Evolutionary conservation across 2,113 vertebrate species (phyloP), one percentile per base, ranked within the genome.

Genomic region (Eptesicus fuscus): DNA sequence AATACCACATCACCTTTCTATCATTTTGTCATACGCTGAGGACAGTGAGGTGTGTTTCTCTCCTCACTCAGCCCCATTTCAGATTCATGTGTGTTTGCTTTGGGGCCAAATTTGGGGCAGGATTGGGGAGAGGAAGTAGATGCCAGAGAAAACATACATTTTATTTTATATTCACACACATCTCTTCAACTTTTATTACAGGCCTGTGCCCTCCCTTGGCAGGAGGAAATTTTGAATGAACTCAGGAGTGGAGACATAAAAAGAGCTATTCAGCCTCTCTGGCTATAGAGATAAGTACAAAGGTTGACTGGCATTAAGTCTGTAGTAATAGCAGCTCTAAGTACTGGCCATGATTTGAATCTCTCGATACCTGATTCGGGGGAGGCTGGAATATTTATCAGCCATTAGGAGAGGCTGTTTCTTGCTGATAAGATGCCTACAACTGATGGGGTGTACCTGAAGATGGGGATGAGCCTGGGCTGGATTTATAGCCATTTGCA

Each of bases 371-470:
- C 97, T 88, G 97, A 98, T 98, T 97, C 93, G 4, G 6, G 96
- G 96, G 85, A 97, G 97, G 89, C 96, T 91, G 92, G 97, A 98
- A 98, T 98, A 98, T 98, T 99, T 98, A 98, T 98, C 98, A 97
- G 84, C 94, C 95, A 98, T 98, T 98, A 98, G 94, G 92, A 98
- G 95, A 98, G 96, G 93, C 98, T 98, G 98, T 98, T 97, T 97
- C 93, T 96, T 94, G 92, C 98, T 98, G 98, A 99, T 99, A 99
- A 99, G 98, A 98, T 98, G 96, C 94, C 97, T 97, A 96, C 91
- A 98, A 73, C 90, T 93, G 98, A 98, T 98, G 98, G 98, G 97
- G 97, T 98, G 96, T 96, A 98, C 96, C 97, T 98, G 97, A 98
- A 97, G 63, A 97, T 65, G 80, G 88, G 96, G 97, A 97, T 96